phyloP scores from a whole-genome alignment of 2,797 vertebrate genomes.

The Molossus molossus region DNA sequence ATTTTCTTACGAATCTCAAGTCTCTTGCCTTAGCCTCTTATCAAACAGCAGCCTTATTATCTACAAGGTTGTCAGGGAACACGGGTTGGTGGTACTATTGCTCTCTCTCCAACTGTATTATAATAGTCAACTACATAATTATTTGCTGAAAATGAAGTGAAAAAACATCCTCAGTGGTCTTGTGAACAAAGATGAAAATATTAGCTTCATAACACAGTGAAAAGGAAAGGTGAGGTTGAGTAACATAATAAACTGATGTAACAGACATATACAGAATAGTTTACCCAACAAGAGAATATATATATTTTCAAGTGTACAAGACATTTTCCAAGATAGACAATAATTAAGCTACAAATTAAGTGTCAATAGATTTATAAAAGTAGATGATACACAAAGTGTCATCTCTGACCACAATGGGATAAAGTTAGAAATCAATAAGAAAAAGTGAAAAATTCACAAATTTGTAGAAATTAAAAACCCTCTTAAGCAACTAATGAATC shows the following conservation, averaged over 20 bases:
- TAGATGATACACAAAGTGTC: background rate
- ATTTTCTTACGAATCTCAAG: background rate
- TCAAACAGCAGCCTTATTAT: background rate
- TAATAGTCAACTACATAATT: background rate
- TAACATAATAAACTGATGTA: background rate
- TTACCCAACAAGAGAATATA: background rate
- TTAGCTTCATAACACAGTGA: background rate
- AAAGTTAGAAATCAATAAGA: constrained; percentile 3
- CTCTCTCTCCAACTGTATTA: background rate
- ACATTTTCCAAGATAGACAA: background rate
- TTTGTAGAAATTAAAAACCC: background rate
- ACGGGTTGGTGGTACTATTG: background rate
- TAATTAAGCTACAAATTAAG: background rate
- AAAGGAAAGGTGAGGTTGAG: constrained; percentile 33
- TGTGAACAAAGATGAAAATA: background rate
- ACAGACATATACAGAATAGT: background rate
- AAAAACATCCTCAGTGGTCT: background rate
- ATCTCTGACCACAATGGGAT: background rate
- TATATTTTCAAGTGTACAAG: background rate
- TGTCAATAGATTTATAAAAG: background rate
- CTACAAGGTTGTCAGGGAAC: background rate
- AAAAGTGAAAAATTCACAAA: background rate
- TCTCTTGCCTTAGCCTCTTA: background rate
- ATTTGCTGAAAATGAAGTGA: constrained; percentile 11
- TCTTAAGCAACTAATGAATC: background rate